Evolutionary conservation across 2,797 vertebrate genomes (phyloP).

Genomic region (Acanthurus tractus): DNA sequence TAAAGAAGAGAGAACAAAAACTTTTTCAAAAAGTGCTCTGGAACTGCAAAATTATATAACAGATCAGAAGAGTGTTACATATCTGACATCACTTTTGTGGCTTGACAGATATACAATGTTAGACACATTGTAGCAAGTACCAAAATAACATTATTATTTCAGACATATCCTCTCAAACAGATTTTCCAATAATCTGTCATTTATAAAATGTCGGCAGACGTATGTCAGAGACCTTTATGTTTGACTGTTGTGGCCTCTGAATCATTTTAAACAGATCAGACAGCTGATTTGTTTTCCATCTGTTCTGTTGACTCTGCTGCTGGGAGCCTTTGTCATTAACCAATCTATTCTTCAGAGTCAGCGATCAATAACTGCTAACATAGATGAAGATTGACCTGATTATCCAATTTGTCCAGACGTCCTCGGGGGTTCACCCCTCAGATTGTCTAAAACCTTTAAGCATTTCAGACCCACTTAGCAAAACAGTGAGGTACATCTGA

Average conservation of each 20-base stretch:
- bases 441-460: slow-evolving; percentile 47
- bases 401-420: slow-evolving; percentile 53
- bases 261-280: slow-evolving; percentile 55
- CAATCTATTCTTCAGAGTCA: slow-evolving; percentile 44
- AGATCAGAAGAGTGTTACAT: no score
- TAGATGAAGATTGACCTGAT: slow-evolving; percentile 48
- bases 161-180: background rate
- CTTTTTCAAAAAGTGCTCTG: no score
- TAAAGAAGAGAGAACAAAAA: no score
- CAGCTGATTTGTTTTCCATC: slow-evolving; percentile 51
- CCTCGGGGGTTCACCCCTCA: slow-evolving; percentile 19
- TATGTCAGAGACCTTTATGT: slow-evolving; percentile 42
- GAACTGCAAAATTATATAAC: no score
- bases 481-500: slow-evolving; percentile 20
- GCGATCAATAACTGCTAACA: slow-evolving; percentile 66
- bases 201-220: slow-evolving; percentile 51
- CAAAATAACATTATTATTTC: background rate
- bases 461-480: slow-evolving; percentile 52
- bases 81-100: no score
- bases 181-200: background rate
- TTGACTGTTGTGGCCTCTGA: slow-evolving; percentile 24
- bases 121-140: background rate
- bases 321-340: slow-evolving; percentile 37
- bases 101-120: background rate
- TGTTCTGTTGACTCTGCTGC: slow-evolving; percentile 4